Conservation (phyloP, 2,888 invertebrate genomes). For the Agrotis ipsilon region DNA sequence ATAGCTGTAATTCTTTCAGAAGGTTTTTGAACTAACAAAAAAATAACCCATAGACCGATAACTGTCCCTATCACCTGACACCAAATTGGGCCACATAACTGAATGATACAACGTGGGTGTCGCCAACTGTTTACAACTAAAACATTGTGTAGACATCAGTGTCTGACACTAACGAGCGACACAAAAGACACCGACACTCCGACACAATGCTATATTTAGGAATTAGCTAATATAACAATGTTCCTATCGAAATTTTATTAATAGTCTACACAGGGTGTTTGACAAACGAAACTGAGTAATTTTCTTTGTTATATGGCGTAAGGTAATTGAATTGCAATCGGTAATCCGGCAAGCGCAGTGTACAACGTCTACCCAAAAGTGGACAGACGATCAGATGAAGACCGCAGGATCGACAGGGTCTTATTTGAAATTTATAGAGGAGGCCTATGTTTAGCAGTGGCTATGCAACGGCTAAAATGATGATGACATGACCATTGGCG, state of each 20-base stretch:
- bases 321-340: too few species aligned
- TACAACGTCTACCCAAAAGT: too few species aligned
- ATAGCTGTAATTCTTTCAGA: too few species aligned
- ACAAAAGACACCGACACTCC: conserved; percentile 50
- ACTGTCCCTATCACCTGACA: conserved; percentile 14
- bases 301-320: not conserved
- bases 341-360: too few species aligned
- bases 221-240: conserved; percentile 39
- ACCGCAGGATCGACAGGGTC: too few species aligned
- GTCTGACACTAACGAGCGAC: conserved; percentile 63
- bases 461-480: too few species aligned
- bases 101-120: conserved; percentile 55
- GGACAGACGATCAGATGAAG: too few species aligned
- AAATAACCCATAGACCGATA: not conserved
- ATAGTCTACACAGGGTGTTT: not conserved
- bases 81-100: conserved; percentile 41
- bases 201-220: conserved; percentile 19
- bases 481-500: too few species aligned
- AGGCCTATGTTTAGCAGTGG: too few species aligned
- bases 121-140: conserved; percentile 59
- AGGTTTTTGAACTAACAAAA: too few species aligned
- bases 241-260: conserved; percentile 4
- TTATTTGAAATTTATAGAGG: too few species aligned
- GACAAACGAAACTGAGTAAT: too few species aligned
- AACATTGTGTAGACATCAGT: conserved; percentile 66